Base-by-base conservation (phyloP, 1,140 invertebrate species). In the Carposina sasakii region DNA sequence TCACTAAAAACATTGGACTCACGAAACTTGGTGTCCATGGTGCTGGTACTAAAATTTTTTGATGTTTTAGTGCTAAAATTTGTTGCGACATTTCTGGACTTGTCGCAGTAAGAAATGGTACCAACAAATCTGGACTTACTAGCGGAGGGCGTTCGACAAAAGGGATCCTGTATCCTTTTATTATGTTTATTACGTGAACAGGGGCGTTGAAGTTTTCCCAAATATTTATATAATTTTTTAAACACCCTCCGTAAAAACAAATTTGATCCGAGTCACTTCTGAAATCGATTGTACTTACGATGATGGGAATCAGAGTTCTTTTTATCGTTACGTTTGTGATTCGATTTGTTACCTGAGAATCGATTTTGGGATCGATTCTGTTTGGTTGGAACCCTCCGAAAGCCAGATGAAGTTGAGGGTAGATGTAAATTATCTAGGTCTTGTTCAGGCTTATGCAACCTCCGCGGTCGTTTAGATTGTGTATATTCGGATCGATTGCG, bases 1-100 rank as follows among this genome's bases (percentile, higher is more conserved):
- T 43, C 1, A 58, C 28, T 10, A 67, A 24, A 33, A 69, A 69
- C 48, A 69, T 61, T 23, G 37, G 52, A 22, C 54, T 63, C 13
- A 66, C 28, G 41, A 69, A 66, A 30, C 60, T 63, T 24, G 52
- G 34, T 5, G 26, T 16, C 2, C 5, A 13, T 8, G 5, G 1
- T 33, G 43, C 17, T 4, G 49, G 22, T n/a, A n/a, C n/a, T n/a
- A n/a, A n/a, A n/a, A 34, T 45, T 15, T 34, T 22, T 31, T 57
- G 46, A 1, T 36, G 5, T 26, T 48, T 36, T 26, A 63, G 24
- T 3, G 36, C 10, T 17, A 34, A 16, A 22, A 65, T 65, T 39
- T 60, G 54, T 34, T 48, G 33, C 10, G 53, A 52, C 56, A 67
- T 62, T 20, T 22, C 30, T 19, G 41, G 17, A 15, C 60, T 58